phyloP scores from a whole-genome alignment of 2,797 vertebrate species.

The Balearica regulorum region DNA sequence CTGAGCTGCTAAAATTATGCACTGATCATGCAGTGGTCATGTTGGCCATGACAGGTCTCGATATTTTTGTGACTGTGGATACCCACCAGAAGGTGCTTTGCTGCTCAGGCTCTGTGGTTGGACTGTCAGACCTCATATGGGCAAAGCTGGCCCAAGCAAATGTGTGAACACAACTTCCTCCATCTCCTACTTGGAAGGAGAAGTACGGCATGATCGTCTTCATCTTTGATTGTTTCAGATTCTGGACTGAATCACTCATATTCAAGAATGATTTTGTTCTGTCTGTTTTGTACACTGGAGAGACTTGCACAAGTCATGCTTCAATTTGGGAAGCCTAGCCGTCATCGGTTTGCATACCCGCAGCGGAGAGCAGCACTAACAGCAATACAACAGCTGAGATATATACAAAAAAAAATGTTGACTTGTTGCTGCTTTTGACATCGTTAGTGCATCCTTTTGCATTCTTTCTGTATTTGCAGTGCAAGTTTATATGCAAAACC shows the following conservation, averaged over 20 bases:
- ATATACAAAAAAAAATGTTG: background rate
- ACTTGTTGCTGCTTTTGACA: background rate
- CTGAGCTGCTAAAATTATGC: background rate
- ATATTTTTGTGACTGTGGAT: background rate
- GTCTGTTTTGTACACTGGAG: background rate
- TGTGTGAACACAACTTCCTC: background rate
- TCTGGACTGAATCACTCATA: background rate
- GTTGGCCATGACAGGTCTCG: background rate
- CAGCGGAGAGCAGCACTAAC: background rate
- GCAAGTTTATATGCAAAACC: background rate
- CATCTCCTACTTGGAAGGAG: background rate
- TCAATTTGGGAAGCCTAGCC: background rate
- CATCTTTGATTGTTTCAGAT: background rate
- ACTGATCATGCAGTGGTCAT: rapidly evolving
- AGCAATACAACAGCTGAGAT: background rate
- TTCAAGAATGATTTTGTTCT: background rate
- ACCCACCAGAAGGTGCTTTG: background rate
- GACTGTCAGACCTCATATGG: background rate
- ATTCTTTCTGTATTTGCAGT: background rate
- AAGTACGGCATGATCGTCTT: background rate
- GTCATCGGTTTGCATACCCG: background rate
- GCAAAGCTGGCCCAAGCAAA: background rate
- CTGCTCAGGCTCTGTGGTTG: background rate
- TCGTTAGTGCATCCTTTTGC: background rate
- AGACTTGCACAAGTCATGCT: background rate